Conservation (phyloP, 2,888 invertebrate genomes). For the Lissonota sp. region DNA sequence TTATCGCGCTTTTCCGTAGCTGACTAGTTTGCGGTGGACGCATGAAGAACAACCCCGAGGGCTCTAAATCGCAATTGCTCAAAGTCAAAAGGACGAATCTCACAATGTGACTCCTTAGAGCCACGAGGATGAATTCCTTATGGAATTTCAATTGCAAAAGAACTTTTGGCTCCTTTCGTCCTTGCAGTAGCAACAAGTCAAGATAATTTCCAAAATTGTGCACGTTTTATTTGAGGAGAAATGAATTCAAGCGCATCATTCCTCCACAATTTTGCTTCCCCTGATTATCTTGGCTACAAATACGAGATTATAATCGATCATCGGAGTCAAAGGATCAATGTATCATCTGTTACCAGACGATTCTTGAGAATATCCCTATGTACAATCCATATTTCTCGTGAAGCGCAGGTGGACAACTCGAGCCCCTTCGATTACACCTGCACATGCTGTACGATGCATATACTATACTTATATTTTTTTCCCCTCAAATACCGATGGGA, state of each 20-base stretch:
- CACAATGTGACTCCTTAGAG: no score
- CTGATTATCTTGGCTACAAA: conserved; percentile 15
- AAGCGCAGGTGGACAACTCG: conserved; percentile 22
- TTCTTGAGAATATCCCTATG: conserved; percentile 8
- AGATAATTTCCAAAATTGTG: no score
- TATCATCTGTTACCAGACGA: background rate
- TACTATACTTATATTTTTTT: conserved; percentile 34
- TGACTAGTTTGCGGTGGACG: conserved; percentile 16
- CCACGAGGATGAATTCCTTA: no score
- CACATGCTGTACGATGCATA: background rate
- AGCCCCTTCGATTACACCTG: background rate
- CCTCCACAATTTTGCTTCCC: background rate
- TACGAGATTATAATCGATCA: conserved; percentile 32
- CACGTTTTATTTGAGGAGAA: no score
- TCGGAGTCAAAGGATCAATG: conserved; percentile 4
- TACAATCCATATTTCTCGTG: conserved; percentile 14
- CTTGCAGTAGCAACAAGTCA: no score
- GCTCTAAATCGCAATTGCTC: background rate
- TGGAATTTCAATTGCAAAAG: no score
- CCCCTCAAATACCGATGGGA: conserved; percentile 17
- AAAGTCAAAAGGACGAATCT: background rate
- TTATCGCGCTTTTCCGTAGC: conserved; percentile 28
- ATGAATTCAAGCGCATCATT: no score
- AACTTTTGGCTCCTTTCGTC: no score
- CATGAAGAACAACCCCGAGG: conserved; percentile 12